Evolutionary conservation across 2,888 invertebrate species (phyloP).

Genomic region (Epirrita christyi): DNA sequence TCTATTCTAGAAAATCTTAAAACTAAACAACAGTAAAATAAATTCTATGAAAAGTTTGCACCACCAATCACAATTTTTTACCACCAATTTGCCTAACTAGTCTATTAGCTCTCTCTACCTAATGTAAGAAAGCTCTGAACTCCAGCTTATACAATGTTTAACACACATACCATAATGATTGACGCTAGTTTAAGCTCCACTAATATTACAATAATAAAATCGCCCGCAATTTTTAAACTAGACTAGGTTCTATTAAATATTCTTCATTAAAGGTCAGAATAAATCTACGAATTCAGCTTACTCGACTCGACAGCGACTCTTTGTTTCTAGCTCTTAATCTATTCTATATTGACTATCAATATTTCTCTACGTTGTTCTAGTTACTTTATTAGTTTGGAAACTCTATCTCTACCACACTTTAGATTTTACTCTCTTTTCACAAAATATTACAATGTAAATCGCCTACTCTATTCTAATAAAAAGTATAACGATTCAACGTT

Average conservation of each 20-base stretch:
- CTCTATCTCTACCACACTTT: constrained; percentile 74
- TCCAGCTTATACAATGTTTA: constrained; percentile 37
- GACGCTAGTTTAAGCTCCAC: constrained; percentile 64
- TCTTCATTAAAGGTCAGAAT: constrained; percentile 64
- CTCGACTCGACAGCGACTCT: constrained; percentile 43
- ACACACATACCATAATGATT: constrained; percentile 48
- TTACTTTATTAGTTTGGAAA: constrained; percentile 57
- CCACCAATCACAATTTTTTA: constrained; percentile 76
- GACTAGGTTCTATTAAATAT: constrained; percentile 63
- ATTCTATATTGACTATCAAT: constrained; percentile 67
- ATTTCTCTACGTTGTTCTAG: constrained; percentile 65
- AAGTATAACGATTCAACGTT: constrained; percentile 68
- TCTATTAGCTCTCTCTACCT: constrained; percentile 63
- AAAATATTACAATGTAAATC: constrained; percentile 53
- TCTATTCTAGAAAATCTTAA: constrained; percentile 62
- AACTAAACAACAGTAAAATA: constrained; percentile 68
- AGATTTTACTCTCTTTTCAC: constrained; percentile 52
- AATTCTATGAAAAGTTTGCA: constrained; percentile 72
- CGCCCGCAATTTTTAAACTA: constrained; percentile 66
- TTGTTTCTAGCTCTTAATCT: constrained; percentile 67
- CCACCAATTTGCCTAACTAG: constrained; percentile 61
- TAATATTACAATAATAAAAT: constrained; percentile 68
- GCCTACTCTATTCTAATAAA: constrained; percentile 75
- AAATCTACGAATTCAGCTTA: constrained; percentile 67
- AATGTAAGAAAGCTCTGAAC: constrained; percentile 42